phyloP scores from a whole-genome alignment of 2,888 invertebrate genomes.

The Thymelicus sylvestris region DNA sequence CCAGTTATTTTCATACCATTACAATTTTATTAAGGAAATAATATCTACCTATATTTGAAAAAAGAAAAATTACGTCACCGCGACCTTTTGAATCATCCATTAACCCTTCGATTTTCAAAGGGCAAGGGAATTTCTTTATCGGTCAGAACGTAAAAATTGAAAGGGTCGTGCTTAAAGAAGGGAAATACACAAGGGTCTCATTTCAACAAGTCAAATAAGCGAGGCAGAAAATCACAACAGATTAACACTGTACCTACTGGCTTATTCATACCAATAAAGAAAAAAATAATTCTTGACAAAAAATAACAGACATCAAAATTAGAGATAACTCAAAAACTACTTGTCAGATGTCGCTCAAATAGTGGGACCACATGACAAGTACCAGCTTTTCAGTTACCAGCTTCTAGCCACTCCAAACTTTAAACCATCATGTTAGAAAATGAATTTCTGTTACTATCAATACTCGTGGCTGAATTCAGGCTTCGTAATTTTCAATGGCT shows the following conservation, averaged over 20 bases:
- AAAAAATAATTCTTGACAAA: too few species aligned
- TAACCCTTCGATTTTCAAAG: slow-evolving; percentile 12
- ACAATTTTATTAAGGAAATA: too few species aligned
- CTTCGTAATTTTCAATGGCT: slow-evolving; percentile 8
- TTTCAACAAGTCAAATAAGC: slow-evolving; percentile 15
- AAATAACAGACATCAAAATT: too few species aligned
- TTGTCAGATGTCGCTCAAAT: too few species aligned
- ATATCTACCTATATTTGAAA: not conserved
- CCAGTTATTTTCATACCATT: too few species aligned
- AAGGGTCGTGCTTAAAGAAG: slow-evolving; percentile 8
- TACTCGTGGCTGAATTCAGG: not conserved
- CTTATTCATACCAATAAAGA: too few species aligned
- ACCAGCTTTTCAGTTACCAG: too few species aligned
- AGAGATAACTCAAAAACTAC: too few species aligned
- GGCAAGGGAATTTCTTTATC: slow-evolving; percentile 15
- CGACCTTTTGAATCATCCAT: slow-evolving; percentile 10
- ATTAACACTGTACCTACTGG: not conserved
- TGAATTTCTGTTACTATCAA: not conserved
- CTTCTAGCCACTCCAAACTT: not conserved
- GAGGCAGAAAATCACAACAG: not conserved
- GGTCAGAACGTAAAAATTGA: slow-evolving; percentile 13
- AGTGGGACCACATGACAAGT: too few species aligned
- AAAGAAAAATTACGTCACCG: slow-evolving; percentile 2
- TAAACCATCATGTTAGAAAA: not conserved
- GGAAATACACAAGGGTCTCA: slow-evolving; percentile 15